Percentiles rank a stretch among this genome's conserved stretches.
These are phyloP conservation scores for Heterodera carotae DNA, from an alignment of 1,140 invertebrate genomes.

Conservation along the genomic window DNA sequence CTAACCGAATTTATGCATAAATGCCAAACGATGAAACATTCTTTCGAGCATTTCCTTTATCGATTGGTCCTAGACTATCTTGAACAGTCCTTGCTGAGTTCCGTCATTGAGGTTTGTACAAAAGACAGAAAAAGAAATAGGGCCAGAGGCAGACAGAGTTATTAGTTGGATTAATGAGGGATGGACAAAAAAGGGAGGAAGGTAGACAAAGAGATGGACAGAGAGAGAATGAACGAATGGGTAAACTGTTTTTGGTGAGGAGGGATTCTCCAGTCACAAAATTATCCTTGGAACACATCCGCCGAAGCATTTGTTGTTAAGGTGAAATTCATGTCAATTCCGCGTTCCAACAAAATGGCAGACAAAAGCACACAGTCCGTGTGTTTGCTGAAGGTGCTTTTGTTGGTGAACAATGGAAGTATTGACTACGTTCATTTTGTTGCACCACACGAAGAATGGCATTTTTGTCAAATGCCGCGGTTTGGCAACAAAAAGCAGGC, in stretches of 20 bases:
- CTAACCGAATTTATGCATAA: not conserved
- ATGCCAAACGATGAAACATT: not conserved
- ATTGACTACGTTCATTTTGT: conserved; percentile 41
- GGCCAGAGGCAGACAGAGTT: no score
- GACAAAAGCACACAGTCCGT: conserved; percentile 28
- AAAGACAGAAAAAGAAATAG: no score
- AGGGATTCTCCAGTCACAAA: no score
- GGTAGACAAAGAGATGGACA: no score
- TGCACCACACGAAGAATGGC: conserved; percentile 42
- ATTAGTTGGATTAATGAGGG: not conserved
- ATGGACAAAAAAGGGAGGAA: no score
- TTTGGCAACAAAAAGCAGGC: conserved; percentile 22
- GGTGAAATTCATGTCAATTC: conserved; percentile 21
- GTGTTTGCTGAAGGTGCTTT: conserved; percentile 22
- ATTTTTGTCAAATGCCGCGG: conserved; percentile 12
- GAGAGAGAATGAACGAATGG: no score
- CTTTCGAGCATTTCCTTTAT: not conserved
- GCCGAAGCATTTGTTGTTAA: conserved; percentile 20
- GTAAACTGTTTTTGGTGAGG: no score
- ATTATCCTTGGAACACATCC: no score
- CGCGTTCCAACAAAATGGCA: conserved; percentile 9
- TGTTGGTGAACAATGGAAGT: conserved; percentile 41
- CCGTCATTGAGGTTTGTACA: conserved; percentile 26
- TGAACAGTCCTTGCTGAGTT: conserved; percentile 22
- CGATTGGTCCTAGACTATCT: conserved; percentile 8